Evolutionary conservation across 2,113 vertebrate genomes (phyloP).

Genomic region (Podiceps cristatus): DNA sequence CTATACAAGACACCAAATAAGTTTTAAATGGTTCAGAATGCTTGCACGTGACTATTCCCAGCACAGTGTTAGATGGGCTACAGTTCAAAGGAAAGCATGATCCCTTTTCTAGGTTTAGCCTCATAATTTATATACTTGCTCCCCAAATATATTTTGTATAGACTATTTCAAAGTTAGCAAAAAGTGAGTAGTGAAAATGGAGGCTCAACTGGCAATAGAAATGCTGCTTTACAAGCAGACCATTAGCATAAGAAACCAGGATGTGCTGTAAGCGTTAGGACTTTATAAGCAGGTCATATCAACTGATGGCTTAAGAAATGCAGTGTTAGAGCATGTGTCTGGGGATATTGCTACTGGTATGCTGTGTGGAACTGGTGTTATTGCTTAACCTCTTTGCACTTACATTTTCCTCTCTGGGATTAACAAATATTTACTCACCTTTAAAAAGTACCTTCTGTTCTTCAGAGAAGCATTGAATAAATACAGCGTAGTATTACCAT

Average conservation of each 20-base stretch:
- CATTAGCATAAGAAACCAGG: neutral
- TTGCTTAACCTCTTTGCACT: neutral
- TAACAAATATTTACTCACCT: slow-evolving; percentile 31
- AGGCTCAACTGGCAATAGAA: neutral
- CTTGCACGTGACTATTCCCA: neutral
- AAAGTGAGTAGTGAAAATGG: neutral
- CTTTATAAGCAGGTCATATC: neutral
- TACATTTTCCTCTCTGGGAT: neutral
- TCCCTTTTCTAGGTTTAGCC: neutral
- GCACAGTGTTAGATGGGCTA: neutral
- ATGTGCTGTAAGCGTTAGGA: neutral
- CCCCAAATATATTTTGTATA: neutral
- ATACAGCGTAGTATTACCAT: neutral
- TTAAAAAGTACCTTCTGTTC: slow-evolving; percentile 24
- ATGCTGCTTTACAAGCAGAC: neutral
- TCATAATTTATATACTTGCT: neutral
- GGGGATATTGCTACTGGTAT: neutral
- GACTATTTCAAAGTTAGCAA: neutral
- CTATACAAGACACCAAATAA: neutral
- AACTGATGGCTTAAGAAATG: neutral
- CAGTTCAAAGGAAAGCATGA: neutral
- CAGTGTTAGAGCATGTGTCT: neutral
- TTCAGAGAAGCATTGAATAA: slow-evolving; percentile 6
- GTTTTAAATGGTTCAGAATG: neutral
- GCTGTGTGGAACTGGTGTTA: neutral